Base-by-base conservation (phyloP, 1,140 invertebrate species). In the Tetramorium simillimum region DNA sequence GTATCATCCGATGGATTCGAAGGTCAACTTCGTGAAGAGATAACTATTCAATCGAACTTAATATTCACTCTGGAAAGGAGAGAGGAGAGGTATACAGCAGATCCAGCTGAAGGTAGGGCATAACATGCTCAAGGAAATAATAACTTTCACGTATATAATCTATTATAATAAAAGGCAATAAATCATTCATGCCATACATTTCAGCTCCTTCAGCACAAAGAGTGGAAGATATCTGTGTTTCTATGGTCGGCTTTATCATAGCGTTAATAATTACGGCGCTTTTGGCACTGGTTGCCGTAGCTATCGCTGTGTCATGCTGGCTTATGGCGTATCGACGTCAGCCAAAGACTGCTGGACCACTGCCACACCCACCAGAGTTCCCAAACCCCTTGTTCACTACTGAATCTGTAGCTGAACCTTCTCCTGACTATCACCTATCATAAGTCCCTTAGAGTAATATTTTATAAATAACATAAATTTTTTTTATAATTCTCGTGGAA, bases 251-350 rank as follows among this genome's bases (percentile, higher is more conserved):
- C 65, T 97, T 99, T 92, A 98, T 99, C 84, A 98, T 99, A 88
- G 98, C 98, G 73, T 95, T 99, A 91, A 97, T 99, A 84, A 97
- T 99, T 91, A 99, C 98, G 76, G 98, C 98, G 24, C 96, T 99
- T 63, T 94, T 99, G 92, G 98, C 98, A 60, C 96, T 99, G 65
- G 98, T 99, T 33, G 98, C 98, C 51, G 98, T 99, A 43, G 98
- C 98, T 28, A 98, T 99, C 51, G 98, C 98, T 63, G 98, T 99
- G 33, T 99, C 98, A 56, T 99, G 98, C 94, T 99, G 98, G 98
- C 96, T 99, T 65, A 98, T 99, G 96, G 98, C 98, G 85, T 99
- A 99, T 95, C 96, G 98, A 91, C 96, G 98, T 87, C 96, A 97
- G 91, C 97, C 98, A 69, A 98, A 98, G 92, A 96, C 97, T 69